Evolutionary conservation across 1,140 invertebrate species (phyloP), one percentile per base, ranked within the genome.

Genomic region (Melitaea cinxia): DNA sequence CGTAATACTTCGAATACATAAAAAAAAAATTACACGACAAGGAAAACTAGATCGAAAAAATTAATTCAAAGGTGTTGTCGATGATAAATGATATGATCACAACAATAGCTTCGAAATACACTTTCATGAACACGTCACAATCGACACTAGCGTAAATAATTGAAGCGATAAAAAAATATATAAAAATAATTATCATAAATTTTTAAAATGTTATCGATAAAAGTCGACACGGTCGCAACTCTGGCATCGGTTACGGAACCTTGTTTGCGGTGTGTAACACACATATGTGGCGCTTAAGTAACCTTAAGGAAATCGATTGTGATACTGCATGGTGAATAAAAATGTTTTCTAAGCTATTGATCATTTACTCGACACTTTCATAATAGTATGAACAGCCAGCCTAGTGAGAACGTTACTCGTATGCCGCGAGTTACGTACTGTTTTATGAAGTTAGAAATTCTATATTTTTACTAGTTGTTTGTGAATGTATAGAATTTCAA

Each of bases 241-340:
- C 42, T 64, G 42, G 15, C 21, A 53, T 57, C 21, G 23, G 54
- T 64, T 45, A 30, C 61, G 24, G 42, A 58, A 70, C 52, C 59
- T 49, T 42, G 37, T 42, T 58, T 70, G 59, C 54, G 58, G 47
- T 45, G 35, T 65, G 55, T 68, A 61, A 72, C 26, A 33, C 42
- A 30, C 49, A 10, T 53, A 54, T 54, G 54, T 54, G 39, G 54
- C 19, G 17, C 55, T 62, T 45, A 62, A 62, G 60, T 62, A 62
- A 62, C 60, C 50, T 45, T 42, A 53, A 54, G 50, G 50, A 63
- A 63, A 54, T 54, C 24, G 37, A 63, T 63, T 63, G 60, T 53
- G 60, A 55, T 42, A 62, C 15, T 7, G 50, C 45, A 54, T 63
- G 37, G 56, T 19, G 39, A 45, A 45, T 21, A 6, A 45, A 45